These are phyloP conservation scores for Hyles lineata DNA, from an alignment of 2,888 invertebrate species.

Conservation along the genomic window DNA sequence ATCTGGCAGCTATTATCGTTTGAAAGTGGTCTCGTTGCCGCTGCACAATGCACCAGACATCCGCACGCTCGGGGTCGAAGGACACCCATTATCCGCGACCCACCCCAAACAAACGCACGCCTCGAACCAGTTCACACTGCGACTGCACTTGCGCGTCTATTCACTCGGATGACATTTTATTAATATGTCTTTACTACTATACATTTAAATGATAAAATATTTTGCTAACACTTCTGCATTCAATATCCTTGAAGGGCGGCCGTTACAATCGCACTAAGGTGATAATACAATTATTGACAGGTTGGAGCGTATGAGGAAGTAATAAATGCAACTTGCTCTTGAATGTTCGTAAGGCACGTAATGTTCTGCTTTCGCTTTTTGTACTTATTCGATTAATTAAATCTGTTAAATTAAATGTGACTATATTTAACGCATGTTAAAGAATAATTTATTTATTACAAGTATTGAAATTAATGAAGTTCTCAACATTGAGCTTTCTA, in stretches of 20 bases:
- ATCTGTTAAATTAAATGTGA: too few relatives aligned
- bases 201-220: background rate
- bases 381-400: background rate
- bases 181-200: background rate
- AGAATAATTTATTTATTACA: too few relatives aligned
- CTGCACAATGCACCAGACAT: conserved; percentile 67
- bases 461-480: too few relatives aligned
- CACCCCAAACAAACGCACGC: conserved; percentile 41
- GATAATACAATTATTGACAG: conserved; percentile 8
- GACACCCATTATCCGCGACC: conserved; percentile 58
- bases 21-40: conserved; percentile 48
- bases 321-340: conserved; percentile 54
- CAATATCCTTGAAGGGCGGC: conserved; percentile 1
- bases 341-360: conserved; percentile 57
- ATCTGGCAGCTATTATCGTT: conserved; percentile 44
- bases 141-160: conserved; percentile 70
- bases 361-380: conserved; percentile 55
- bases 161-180: conserved; percentile 43
- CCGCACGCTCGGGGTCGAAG: conserved; percentile 47
- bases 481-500: too few relatives aligned
- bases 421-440: too few relatives aligned
- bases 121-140: conserved; percentile 68
- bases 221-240: background rate
- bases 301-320: conserved; percentile 51
- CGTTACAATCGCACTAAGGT: background rate